These are phyloP conservation scores for Bolborhynchus lineola DNA, from an alignment of 2,113 vertebrate species.

Conservation along the genomic window DNA sequence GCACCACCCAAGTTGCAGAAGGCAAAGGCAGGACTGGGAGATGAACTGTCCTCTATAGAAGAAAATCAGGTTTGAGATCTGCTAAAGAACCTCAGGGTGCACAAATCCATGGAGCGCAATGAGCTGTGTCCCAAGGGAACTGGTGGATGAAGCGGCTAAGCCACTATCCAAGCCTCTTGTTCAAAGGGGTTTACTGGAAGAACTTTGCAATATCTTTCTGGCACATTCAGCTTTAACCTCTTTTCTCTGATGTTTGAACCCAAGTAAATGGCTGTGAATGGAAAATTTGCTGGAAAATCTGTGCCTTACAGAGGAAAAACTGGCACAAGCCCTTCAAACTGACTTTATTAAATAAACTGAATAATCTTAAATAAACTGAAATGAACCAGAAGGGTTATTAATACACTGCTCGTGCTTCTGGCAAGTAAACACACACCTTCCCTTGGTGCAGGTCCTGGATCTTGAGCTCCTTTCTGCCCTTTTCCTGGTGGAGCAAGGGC, in stretches of 20 bases:
- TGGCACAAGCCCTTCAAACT: not conserved
- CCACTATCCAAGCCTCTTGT: not conserved
- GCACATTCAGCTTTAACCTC: fast-evolving
- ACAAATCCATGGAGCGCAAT: not conserved
- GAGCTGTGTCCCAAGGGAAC: not conserved
- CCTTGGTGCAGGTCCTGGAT: not conserved
- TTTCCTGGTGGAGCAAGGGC: not conserved
- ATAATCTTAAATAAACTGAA: not conserved
- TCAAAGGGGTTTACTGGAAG: not conserved
- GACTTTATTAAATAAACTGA: not conserved
- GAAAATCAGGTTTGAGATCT: not conserved
- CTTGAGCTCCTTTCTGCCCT: not conserved
- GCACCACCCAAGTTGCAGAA: not conserved
- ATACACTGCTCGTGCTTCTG: not conserved
- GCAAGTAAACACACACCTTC: not conserved
- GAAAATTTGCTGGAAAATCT: not conserved
- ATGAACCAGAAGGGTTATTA: not conserved
- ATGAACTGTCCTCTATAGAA: not conserved
- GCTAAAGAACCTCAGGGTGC: not conserved
- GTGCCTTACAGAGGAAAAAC: not conserved
- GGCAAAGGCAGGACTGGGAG: not conserved
- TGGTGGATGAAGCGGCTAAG: not conserved
- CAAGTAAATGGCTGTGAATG: not conserved
- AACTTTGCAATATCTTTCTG: fast-evolving
- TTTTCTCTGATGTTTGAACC: not conserved